These are phyloP conservation scores for Psilopsiagon aurifrons DNA, from an alignment of 2,113 vertebrate species.

Conservation along the genomic window DNA sequence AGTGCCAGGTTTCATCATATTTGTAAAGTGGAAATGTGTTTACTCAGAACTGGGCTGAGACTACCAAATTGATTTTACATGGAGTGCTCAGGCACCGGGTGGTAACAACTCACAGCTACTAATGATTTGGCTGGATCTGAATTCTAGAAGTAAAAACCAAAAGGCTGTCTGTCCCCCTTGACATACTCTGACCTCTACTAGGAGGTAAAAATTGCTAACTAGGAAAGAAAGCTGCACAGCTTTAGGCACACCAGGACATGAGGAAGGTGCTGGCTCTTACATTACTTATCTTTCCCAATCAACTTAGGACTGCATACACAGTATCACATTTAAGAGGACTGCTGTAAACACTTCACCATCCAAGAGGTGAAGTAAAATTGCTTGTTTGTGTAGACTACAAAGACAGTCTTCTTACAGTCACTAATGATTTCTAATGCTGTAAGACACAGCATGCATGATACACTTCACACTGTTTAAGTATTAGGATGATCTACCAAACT, in stretches of 20 bases:
- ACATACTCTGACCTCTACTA: neutral
- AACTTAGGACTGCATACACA: rapidly evolving
- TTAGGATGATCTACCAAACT: neutral
- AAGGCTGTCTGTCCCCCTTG: neutral
- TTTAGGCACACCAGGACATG: neutral
- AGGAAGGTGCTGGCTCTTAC: neutral
- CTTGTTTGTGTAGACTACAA: neutral
- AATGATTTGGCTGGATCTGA: neutral
- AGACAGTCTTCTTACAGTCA: neutral
- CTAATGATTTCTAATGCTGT: neutral
- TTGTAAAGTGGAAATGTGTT: constrained; percentile 37
- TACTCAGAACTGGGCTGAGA: neutral
- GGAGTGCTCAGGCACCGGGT: neutral
- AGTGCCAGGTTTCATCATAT: constrained; percentile 29
- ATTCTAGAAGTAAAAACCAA: neutral
- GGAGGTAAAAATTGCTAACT: neutral
- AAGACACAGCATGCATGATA: neutral
- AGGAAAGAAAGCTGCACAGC: neutral
- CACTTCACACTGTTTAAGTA: neutral
- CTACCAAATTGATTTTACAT: neutral
- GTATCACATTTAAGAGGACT: neutral
- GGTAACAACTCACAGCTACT: constrained; percentile 38
- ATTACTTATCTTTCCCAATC: neutral
- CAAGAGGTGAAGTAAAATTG: neutral
- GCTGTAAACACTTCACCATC: neutral